Conservation (phyloP, 2,888 invertebrate genomes). For the Watsonalla cultraria region DNA sequence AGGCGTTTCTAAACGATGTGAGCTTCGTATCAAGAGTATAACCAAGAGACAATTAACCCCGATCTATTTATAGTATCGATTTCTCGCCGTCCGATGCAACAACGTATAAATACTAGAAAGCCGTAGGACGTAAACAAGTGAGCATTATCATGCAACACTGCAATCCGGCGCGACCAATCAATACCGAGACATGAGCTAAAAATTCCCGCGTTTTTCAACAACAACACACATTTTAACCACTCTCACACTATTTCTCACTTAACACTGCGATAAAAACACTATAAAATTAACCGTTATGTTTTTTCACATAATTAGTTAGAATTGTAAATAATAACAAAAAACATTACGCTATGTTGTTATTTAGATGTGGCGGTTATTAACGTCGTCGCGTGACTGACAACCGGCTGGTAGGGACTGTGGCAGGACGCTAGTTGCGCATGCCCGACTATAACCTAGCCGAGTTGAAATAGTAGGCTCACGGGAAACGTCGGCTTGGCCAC, state of each 20-base stretch:
- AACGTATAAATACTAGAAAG: slow-evolving; percentile 30
- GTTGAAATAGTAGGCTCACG: slow-evolving; percentile 59
- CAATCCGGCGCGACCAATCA: slow-evolving; percentile 56
- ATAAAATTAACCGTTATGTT: slow-evolving; percentile 8
- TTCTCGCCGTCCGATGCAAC: slow-evolving; percentile 18
- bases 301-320: slow-evolving; percentile 14
- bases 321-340: slow-evolving; percentile 26
- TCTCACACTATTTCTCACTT: slow-evolving; percentile 10
- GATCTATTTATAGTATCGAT: slow-evolving; percentile 34
- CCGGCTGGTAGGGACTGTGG: slow-evolving; percentile 38
- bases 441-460: slow-evolving; percentile 70
- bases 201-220: slow-evolving; percentile 57
- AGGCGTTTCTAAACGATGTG: too few relatives aligned
- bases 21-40: neutral
- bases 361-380: slow-evolving; percentile 54
- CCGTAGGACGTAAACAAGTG: slow-evolving; percentile 53
- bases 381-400: slow-evolving; percentile 62
- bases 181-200: slow-evolving; percentile 50
- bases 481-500: slow-evolving; percentile 35
- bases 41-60: slow-evolving; percentile 39
- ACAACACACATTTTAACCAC: slow-evolving; percentile 10
- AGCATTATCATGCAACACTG: slow-evolving; percentile 52
- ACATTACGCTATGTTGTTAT: slow-evolving; percentile 21
- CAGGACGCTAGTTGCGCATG: slow-evolving; percentile 59
- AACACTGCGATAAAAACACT: slow-evolving; percentile 11